Evolutionary conservation across 37 sponge, comb jelly and placozoan species (phyloP), one percentile per base, ranked within the genome.

Genomic region (Agelas oroides): DNA sequence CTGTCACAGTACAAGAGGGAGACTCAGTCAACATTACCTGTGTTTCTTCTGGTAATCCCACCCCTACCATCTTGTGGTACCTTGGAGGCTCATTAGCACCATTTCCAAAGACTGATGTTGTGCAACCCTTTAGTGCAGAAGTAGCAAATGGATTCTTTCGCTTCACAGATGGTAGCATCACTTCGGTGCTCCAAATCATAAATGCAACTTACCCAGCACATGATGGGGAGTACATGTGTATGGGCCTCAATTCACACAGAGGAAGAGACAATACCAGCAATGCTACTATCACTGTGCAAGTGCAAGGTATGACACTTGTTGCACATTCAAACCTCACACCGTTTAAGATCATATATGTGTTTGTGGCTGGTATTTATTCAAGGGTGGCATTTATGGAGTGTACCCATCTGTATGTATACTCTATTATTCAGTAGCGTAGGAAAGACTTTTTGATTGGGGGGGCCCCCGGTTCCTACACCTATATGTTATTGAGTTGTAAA

Each of bases 251-350:
- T 55, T 46, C 66, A 1, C 1, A 75, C 5, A 46, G 46, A 46
- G 46, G 8, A 46, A 8, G 46, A 18, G 32, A 30, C 11, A 57
- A 2, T 68, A 79, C 53, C 39, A 52, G 71, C 64, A 76, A 35
- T 70, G 88, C 76, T 16, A 70, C 28, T 13, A 76, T 88, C 71
- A 88, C 75, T 27, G 81, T 88, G 60, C 82, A 88, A 81, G 82
- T 46, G 46, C 46, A 8, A 46, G 46, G 46, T 46, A 46, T 12
- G 46, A n/a, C n/a, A n/a, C n/a, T n/a, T n/a, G n/a, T n/a, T n/a
- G n/a, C n/a, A n/a, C 70, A 36, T 77, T 32, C 6, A 25, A 46
- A n/a, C n/a, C n/a, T n/a, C n/a, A n/a, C n/a, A n/a, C n/a, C n/a
- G n/a, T n/a, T n/a, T n/a, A n/a, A n/a, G n/a, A n/a, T n/a, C n/a